A percentile compares a stretch with the other conserved stretches of the same genome.
These are phyloP conservation scores for Drosophila ficusphila DNA, from an alignment of 1,140 invertebrate species.

Conservation along the genomic window DNA sequence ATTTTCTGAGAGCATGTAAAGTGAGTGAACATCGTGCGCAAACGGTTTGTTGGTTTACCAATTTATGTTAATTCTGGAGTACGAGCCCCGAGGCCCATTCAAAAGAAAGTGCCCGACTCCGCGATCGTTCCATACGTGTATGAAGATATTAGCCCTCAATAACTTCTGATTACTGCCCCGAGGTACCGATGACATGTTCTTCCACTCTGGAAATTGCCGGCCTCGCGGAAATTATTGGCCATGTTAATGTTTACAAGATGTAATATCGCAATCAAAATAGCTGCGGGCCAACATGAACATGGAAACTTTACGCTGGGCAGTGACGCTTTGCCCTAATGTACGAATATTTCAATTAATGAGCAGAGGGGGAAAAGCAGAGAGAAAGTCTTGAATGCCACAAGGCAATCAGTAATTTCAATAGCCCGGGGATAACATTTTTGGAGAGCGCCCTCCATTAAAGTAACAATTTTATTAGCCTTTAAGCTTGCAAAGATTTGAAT, in stretches of 20 bases:
- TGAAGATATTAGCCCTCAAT: conserved; percentile 65
- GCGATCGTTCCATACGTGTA: conserved; percentile 36
- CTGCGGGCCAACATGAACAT: conserved; percentile 66
- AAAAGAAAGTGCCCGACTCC: conserved; percentile 62
- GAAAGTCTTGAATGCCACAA: conserved; percentile 22
- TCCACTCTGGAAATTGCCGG: conserved; percentile 46
- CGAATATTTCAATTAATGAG: conserved; percentile 27
- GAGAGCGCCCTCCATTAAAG: neutral
- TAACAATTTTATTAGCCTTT: too few relatives aligned
- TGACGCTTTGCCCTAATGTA: neutral
- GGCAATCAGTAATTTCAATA: neutral
- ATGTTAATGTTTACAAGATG: conserved; percentile 82
- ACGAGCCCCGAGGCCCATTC: neutral
- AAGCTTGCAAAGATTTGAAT: too few relatives aligned
- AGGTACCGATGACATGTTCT: conserved; percentile 71
- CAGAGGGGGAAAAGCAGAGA: neutral
- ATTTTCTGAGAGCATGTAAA: conserved; percentile 28
- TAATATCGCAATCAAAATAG: conserved; percentile 68
- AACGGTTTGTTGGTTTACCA: conserved; percentile 73
- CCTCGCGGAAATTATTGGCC: conserved; percentile 65
- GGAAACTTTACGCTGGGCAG: conserved; percentile 31
- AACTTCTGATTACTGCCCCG: conserved; percentile 60
- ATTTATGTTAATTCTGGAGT: conserved; percentile 31
- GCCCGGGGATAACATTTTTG: neutral
- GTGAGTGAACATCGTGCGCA: conserved; percentile 56